Base-by-base conservation (phyloP, 2,797 vertebrate genomes). In the Pteronotus mesoamericanus region DNA sequence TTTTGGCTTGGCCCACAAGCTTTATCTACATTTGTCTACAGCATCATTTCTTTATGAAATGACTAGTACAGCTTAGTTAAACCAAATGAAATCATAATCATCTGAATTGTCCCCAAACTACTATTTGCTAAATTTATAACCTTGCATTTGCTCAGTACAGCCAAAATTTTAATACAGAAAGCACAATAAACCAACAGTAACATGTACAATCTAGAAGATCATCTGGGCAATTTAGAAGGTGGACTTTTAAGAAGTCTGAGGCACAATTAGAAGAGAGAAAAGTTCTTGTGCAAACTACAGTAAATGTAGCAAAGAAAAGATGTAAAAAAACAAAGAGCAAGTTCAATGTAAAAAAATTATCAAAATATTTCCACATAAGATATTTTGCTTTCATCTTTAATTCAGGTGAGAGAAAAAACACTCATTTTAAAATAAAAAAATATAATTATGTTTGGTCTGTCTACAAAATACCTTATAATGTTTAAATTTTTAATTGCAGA, bases 11-110 rank as follows among this genome's bases (percentile, higher is more conserved):
- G 98, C 97, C 98, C 97, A 98, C 98, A 98, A 97, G 96, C 97
- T 99, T 99, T 99, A 99, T 99, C 98, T 98, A 98, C 98, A 98
- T 98, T 98, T 97, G 97, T 98, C 98, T 98, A 98, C 98, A 99
- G 98, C 88, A 97, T 98, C 95, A 37, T 97, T 98, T 98, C 97
- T 96, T 98, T 93, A 96, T 80, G 97, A 98, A 98, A 97, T 96
- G 92, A 98, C 97, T 98, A 98, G 97, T 94, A 98, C 98, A 98
- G 75, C 95, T 98, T 97, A 94, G 98, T 98, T 97, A 98, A 98
- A 97, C 98, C 98, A 96, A 98, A 97, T 87, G 96, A 98, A 98
- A 98, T 91, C 98, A 98, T 97, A 96, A 96, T 98, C 94, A 97
- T 97, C 93, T 94, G 53, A 98, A 95, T 53, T 90, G 89, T 97